Percentiles rank a stretch among this genome's conserved stretches.
phyloP scores from a whole-genome alignment of 2,113 vertebrate species.

The Myotis lucifugus region DNA sequence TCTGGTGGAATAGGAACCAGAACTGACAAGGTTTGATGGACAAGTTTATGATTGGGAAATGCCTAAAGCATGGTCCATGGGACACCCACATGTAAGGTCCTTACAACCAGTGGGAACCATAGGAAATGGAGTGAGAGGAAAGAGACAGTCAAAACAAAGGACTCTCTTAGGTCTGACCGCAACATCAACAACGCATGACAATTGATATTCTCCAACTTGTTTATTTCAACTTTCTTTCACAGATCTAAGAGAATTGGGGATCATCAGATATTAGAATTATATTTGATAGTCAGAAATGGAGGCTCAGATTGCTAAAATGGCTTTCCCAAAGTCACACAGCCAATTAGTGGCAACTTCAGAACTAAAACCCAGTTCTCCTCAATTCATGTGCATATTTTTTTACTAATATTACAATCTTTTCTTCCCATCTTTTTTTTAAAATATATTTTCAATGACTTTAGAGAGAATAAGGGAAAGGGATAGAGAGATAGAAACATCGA shows the following conservation, averaged over 20 bases:
- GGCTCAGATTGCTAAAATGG: neutral
- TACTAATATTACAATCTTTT: neutral
- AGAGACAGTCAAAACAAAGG: neutral
- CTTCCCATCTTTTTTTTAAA: neutral
- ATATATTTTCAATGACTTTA: too few species aligned
- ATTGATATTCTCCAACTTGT: neutral
- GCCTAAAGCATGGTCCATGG: neutral
- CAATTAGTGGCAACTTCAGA: neutral
- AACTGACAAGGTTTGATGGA: neutral
- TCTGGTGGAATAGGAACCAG: neutral
- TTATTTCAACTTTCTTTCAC: neutral
- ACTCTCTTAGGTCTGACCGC: neutral
- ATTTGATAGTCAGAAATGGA: neutral
- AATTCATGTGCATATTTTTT: neutral
- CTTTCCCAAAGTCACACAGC: neutral
- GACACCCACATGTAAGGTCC: neutral
- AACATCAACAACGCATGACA: neutral
- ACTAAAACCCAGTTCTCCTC: slow-evolving; percentile 6
- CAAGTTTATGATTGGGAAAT: neutral
- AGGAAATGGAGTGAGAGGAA: neutral
- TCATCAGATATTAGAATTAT: neutral
- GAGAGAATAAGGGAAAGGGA: too few species aligned
- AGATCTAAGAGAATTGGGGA: neutral
- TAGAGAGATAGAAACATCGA: too few species aligned
- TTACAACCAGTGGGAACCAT: neutral